Base-by-base conservation (phyloP, 2,797 vertebrate species). In the Cyclopterus lumpus region DNA sequence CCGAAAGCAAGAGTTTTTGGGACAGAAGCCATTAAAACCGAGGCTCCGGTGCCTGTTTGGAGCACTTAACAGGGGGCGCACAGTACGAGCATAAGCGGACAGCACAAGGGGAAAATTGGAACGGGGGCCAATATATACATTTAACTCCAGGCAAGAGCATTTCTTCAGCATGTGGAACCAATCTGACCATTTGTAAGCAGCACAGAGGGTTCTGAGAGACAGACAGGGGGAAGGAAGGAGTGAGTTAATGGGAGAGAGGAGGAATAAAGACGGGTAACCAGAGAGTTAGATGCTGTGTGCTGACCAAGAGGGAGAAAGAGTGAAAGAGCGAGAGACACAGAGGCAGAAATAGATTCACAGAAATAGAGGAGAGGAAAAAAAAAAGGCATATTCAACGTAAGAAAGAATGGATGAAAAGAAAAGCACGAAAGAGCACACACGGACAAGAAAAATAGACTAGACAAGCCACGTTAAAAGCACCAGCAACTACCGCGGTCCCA, bases 151-250 rank as follows among this genome's bases (percentile, higher is more conserved):
- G 73, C 84, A 51, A 81, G 80, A 79, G 84, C 81, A 82, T 51
- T 75, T 85, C 81, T 73, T 71, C 79, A 53, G 86, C 94, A 94
- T 93, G 93, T 95, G 95, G 93, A 95, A 95, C 87, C 91, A 94
- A 93, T 94, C 89, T 89, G 80, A 87, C 82, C 81, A 77, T 91
- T 85, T 81, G 80, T 78, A 78, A 90, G 67, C 71, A 91, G 87
- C 90, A 90, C 75, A 77, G 78, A 73, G 72, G 73, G 85, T 86
- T 92, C 67, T 80, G 59, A 77, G 62, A 68, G 75, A 66, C 53
- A 55, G 54, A 36, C 72, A 71, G 77, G 24, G 26, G 38, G 69
- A 70, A 62, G 64, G 62, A 68, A 84, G 65, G 64, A 81, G 84
- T 40, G 67, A 74, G 81, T 76, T 73, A 81, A 84, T 73, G 72